Conservation (phyloP, 2,888 invertebrate genomes). For the Protodeltote pygarga region DNA sequence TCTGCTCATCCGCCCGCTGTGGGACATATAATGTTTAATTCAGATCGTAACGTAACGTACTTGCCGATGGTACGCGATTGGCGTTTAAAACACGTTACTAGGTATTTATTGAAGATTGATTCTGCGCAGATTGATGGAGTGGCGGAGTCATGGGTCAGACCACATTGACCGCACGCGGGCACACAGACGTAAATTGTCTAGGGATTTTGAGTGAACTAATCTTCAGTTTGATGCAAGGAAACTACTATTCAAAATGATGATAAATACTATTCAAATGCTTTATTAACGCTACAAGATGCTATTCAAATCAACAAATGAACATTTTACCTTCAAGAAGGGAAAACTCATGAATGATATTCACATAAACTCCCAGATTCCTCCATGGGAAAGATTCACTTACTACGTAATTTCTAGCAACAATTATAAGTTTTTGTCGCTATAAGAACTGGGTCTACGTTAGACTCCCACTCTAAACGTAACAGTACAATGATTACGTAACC, state of each 20-base stretch:
- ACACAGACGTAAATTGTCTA: too few relatives aligned
- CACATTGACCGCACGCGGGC: too few relatives aligned
- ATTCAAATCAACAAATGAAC: too few relatives aligned
- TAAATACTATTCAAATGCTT: slow-evolving; percentile 2
- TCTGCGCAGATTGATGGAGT: not conserved
- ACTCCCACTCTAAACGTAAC: slow-evolving; percentile 40
- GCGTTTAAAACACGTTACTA: slow-evolving; percentile 14
- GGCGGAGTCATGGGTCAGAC: too few relatives aligned
- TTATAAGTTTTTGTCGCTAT: slow-evolving; percentile 34
- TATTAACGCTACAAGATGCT: not conserved
- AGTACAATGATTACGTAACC: slow-evolving; percentile 40
- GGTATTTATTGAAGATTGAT: not conserved
- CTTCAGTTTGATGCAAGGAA: not conserved
- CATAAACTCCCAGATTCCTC: slow-evolving; percentile 31
- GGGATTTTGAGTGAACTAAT: too few relatives aligned
- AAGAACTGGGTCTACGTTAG: slow-evolving; percentile 40
- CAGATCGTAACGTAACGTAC: slow-evolving; percentile 30
- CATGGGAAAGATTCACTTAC: slow-evolving; percentile 49
- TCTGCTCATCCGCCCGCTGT: slow-evolving; percentile 39
- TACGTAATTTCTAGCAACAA: slow-evolving; percentile 48
- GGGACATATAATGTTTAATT: slow-evolving; percentile 56
- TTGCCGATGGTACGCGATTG: slow-evolving; percentile 26
- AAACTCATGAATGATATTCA: slow-evolving; percentile 45
- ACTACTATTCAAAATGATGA: not conserved
- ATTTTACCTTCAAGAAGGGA: slow-evolving; percentile 13